Conservation (phyloP, 2,888 invertebrate genomes). For the Megalurothrips usitatus region DNA sequence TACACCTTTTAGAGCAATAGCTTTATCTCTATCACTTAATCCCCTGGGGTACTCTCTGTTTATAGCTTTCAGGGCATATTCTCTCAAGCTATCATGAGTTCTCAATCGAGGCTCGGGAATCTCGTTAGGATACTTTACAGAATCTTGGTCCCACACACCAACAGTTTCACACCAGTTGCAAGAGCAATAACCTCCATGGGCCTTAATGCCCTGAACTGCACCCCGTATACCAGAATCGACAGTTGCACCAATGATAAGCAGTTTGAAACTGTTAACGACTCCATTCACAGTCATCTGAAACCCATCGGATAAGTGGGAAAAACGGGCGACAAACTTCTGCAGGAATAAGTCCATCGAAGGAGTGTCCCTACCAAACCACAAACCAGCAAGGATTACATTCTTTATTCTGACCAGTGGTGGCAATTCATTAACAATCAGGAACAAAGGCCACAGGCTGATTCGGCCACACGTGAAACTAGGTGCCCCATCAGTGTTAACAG, state of each 20-base stretch:
- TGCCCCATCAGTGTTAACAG: neutral
- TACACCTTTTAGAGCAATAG: neutral
- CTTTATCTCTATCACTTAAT: neutral
- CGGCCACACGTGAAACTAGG: neutral
- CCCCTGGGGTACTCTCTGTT: neutral
- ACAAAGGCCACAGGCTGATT: neutral
- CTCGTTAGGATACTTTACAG: neutral
- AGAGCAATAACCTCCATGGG: neutral
- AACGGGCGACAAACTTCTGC: neutral
- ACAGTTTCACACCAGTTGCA: neutral
- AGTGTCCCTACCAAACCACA: neutral
- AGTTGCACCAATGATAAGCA: neutral
- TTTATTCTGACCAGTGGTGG: neutral
- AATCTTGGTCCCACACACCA: neutral
- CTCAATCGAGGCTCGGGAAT: neutral
- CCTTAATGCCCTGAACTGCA: neutral
- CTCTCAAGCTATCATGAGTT: neutral
- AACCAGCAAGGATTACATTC: neutral
- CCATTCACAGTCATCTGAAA: neutral
- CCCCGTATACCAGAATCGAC: neutral
- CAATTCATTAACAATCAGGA: neutral
- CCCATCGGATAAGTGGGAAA: neutral
- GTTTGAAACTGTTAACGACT: neutral
- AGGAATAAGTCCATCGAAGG: neutral
- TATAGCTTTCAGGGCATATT: neutral